Evolutionary conservation across 2,113 vertebrate genomes (phyloP).

Genomic region (Sus scrofa): T2T-Sscrofa CM000819.6:30028501-30029000

Average conservation of each 20-base stretch:
- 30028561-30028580: background rate
- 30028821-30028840: background rate
- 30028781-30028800: background rate
- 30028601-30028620: background rate
- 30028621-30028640: background rate
- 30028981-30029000: background rate
- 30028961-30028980: background rate
- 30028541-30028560: background rate
- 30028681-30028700: background rate
- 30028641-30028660: background rate
- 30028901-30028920: background rate
- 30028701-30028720: background rate
- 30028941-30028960: background rate
- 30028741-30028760: background rate
- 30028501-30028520: background rate
- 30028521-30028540: background rate
- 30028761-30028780: background rate
- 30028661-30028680: background rate
- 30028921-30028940: background rate
- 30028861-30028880: background rate
- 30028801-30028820: background rate
- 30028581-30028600: background rate
- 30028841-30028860: background rate
- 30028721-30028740: background rate
- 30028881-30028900: background rate